A percentile compares a stretch with the other conserved stretches of the same genome.
Conservation (phyloP, 1,140 invertebrate genomes). For the Wasmannia auropunctata region DNA sequence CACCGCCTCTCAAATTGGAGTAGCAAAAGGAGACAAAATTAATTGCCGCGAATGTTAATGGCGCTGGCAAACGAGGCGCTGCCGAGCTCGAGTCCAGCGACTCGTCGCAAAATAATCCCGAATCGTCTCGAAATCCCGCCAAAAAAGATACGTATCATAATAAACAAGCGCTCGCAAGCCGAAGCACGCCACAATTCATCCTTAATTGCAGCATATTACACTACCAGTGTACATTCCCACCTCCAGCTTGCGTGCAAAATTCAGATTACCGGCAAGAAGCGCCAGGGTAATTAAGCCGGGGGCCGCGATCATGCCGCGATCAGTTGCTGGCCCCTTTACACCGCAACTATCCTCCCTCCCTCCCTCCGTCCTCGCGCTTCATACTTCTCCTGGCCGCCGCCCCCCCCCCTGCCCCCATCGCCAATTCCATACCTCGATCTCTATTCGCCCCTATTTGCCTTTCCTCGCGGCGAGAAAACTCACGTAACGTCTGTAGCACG, state of each 20-base stretch:
- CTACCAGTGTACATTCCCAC: slow-evolving; percentile 43
- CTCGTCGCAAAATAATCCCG: not conserved
- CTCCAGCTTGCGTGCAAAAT: slow-evolving; percentile 60
- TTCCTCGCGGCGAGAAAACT: slow-evolving; percentile 21
- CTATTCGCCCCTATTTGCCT: not conserved
- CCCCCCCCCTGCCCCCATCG: not conserved
- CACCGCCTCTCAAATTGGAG: not conserved
- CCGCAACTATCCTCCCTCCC: not conserved
- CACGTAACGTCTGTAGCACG: slow-evolving; percentile 39
- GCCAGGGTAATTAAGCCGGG: slow-evolving; percentile 52
- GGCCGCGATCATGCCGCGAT: slow-evolving; percentile 42
- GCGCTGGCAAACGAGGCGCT: not conserved
- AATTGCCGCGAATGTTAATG: slow-evolving; percentile 4
- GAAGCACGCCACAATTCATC: slow-evolving; percentile 46
- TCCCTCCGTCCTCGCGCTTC: not conserved
- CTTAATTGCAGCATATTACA: slow-evolving; percentile 57
- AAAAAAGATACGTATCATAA: slow-evolving; percentile 36
- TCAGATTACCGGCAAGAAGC: slow-evolving; percentile 55
- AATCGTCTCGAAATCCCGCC: not conserved
- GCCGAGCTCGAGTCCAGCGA: not conserved
- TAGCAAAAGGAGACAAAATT: not conserved
- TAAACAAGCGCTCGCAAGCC: slow-evolving; percentile 29
- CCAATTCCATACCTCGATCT: not conserved
- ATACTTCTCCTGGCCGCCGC: too few relatives aligned
- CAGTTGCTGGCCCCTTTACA: slow-evolving; percentile 26